Conservation (phyloP, 1,140 invertebrate species). For the Harpegnathos saltator region DNA sequence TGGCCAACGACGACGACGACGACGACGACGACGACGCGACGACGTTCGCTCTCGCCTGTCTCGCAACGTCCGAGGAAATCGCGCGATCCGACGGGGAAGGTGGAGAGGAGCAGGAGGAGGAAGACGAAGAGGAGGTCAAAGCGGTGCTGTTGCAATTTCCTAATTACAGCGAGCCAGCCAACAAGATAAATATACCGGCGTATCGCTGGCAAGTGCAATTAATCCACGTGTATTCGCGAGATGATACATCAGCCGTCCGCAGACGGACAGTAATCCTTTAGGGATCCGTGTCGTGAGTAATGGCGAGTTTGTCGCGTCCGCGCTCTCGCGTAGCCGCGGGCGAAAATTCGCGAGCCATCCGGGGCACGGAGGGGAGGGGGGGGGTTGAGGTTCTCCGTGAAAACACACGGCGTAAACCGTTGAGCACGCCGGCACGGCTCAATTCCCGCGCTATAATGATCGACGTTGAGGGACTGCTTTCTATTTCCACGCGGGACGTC, state of each 20-base stretch:
- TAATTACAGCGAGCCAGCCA: conserved; percentile 28
- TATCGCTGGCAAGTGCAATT: conserved; percentile 46
- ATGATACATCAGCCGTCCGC: conserved; percentile 54
- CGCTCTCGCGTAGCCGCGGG: neutral
- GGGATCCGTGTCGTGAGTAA: too few relatives aligned
- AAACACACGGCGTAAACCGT: conserved; percentile 18
- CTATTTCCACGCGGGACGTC: conserved; percentile 16
- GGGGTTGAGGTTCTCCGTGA: too few relatives aligned
- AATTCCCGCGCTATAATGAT: conserved; percentile 22
- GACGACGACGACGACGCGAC: too few relatives aligned
- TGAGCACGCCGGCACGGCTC: neutral
- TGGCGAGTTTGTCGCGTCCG: too few relatives aligned
- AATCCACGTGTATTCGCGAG: conserved; percentile 25
- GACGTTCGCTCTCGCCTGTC: neutral
- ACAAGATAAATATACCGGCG: conserved; percentile 25
- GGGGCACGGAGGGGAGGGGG: too few relatives aligned
- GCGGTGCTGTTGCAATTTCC: conserved; percentile 36
- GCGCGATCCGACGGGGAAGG: neutral
- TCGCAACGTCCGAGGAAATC: conserved; percentile 4
- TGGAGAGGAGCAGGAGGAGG: too few relatives aligned
- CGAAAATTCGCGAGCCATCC: neutral
- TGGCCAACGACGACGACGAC: conserved; percentile 7
- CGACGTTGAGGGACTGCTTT: conserved; percentile 27
- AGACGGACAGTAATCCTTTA: neutral
- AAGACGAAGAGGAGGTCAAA: neutral